A percentile compares a stretch with the other conserved stretches of the same genome.
These are phyloP conservation scores for Nothobranchius furzeri DNA, from an alignment of 2,113 vertebrate species.

Conservation along the genomic window DNA sequence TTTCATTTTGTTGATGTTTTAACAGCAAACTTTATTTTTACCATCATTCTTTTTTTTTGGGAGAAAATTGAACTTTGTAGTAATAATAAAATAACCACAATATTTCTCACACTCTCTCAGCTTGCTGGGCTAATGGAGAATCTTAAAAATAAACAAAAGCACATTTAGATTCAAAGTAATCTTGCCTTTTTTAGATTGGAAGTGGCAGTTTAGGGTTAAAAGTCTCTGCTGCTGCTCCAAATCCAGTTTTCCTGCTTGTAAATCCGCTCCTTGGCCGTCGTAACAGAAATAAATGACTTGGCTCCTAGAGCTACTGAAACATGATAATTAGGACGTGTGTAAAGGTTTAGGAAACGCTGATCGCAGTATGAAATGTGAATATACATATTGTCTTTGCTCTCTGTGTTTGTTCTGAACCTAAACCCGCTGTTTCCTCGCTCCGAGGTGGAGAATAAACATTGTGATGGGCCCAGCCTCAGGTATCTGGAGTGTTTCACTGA, in stretches of 20 bases:
- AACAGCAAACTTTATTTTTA: too few species aligned
- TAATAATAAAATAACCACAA: too few species aligned
- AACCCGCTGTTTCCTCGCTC: slow-evolving; percentile 57
- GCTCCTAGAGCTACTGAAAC: not conserved
- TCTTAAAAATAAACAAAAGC: too few species aligned
- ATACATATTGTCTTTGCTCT: slow-evolving; percentile 32
- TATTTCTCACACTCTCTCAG: too few species aligned
- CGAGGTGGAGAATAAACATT: slow-evolving; percentile 63
- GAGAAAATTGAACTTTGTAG: too few species aligned
- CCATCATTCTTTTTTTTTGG: too few species aligned
- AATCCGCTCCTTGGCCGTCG: not conserved
- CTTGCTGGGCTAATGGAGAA: too few species aligned
- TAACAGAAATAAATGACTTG: not conserved
- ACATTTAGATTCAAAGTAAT: too few species aligned
- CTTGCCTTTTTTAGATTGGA: not conserved
- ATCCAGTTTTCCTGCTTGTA: not conserved
- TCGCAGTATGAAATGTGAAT: slow-evolving; percentile 36
- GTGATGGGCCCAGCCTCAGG: slow-evolving; percentile 50
- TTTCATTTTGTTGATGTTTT: too few species aligned
- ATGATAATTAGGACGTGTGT: not conserved
- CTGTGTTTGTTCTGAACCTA: slow-evolving; percentile 66
- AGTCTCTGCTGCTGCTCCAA: not conserved
- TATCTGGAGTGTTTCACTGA: slow-evolving; percentile 66
- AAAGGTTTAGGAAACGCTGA: slow-evolving; percentile 24
- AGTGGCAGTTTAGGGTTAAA: not conserved